Base-by-base conservation (phyloP, 1,140 invertebrate species). In the Melipona quadrifasciata region DNA sequence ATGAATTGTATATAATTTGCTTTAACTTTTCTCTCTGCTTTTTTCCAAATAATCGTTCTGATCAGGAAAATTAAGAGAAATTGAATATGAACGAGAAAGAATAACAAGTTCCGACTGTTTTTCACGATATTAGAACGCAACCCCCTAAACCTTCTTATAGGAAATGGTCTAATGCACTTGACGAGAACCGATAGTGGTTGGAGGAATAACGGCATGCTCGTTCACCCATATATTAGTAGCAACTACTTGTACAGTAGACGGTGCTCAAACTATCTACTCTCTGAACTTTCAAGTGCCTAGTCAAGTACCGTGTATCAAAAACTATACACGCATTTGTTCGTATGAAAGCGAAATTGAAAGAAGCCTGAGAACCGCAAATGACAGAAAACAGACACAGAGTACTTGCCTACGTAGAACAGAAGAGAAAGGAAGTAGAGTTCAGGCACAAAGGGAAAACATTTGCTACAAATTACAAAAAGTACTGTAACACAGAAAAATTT, bases 211-310 rank as follows among this genome's bases (percentile, higher is more conserved):
- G 74, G 53, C 57, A 34, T 67, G 76, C 64, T 78, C 76, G 61
- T 78, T 78, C 58, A 64, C 24, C 61, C 76, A 51, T 65, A 53
- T 67, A 47, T 6, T 47, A 65, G 58, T 67, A 78, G 76, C 34
- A 64, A 31, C 84, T 87, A 86, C 86, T 86, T 76, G 84, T 86
- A 87, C n/a, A 86, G 84, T 85, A 87, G 57, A 27, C 84, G n/a
- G 70, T 86, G 78, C 80, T 87, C 85, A 81, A 87, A 82, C 86
- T 81, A 87, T 86, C 72, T 67, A 73, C 84, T 87, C 82, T 84
- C 85, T 87, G 79, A 72, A 85, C 71, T 47, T 58, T 87, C 78
- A 64, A 87, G 86, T 81, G 70, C 39, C 77, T 55, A 34, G 73
- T 78, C 85, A 72, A 85, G 85, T 61, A 51, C 51, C 27, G 17